Base-by-base conservation (phyloP, 1,140 invertebrate genomes). In the Sycophila sp. region DNA sequence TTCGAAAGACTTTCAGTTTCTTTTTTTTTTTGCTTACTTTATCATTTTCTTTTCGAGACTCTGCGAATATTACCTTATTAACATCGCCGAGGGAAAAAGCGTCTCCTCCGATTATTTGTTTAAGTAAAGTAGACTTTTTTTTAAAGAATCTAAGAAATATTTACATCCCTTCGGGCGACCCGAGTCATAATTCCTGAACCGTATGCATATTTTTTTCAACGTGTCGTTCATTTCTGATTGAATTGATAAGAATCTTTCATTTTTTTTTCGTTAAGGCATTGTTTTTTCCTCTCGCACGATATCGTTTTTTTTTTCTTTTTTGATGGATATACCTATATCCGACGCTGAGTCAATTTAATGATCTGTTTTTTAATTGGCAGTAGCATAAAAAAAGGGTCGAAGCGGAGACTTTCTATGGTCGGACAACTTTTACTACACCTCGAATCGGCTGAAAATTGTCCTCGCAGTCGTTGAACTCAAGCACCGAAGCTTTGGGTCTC, bases 381-480 rank as follows among this genome's bases (percentile, higher is more conserved):
- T 75, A 71, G 69, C 49, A 59, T 56, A 64, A 45, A 65, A 56
- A 58, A n/a, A n/a, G n/a, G 38, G 65, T 75, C 40, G 40, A 73
- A 75, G 69, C 36, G 71, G 49, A 69, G 55, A 65, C 42, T 69
- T 56, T 71, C 53, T 38, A 19, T n/a, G n/a, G 34, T 62, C 32
- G 65, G 65, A 51, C 55, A 40, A 11, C 19, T 28, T 38, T 24
- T 17, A 67, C 28, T 30, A 24, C 10, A 30, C n/a, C 19, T 55
- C 34, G 22, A 56, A 26, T 66, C 26, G 13, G n/a, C n/a, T 53
- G 19, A 17, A 4, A 55, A 66, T 66, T 42, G 26, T 55, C 36
- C 26, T 66, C 32, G n/a, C 15, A 53, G 28, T 38, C n/a, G n/a
- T n/a, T n/a, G n/a, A n/a, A 69, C 22, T 30, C 7, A 24, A 51